Evolutionary conservation across 2,113 vertebrate genomes (phyloP).

Genomic region (Tricholaema leucomelas): DNA sequence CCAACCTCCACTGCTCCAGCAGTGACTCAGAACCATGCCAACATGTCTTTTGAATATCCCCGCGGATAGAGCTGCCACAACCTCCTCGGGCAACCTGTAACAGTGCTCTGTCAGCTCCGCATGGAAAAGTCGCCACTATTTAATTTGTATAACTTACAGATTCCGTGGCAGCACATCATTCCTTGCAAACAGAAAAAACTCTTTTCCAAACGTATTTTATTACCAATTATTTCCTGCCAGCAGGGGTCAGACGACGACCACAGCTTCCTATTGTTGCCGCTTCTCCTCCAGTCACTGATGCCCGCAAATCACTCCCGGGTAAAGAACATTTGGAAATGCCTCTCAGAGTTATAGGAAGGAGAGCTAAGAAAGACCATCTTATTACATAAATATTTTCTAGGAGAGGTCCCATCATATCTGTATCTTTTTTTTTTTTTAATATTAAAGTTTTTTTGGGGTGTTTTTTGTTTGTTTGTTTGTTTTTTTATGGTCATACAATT

Average conservation of each 20-base stretch:
- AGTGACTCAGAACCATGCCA: background rate
- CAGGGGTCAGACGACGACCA: background rate
- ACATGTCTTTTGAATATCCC: no score
- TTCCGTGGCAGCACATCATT: background rate
- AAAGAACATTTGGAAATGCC: background rate
- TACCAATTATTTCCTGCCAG: background rate
- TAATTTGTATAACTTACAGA: background rate
- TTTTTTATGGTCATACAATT: background rate
- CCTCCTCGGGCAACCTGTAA: no score
- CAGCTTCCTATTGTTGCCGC: fast-evolving
- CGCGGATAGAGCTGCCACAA: no score
- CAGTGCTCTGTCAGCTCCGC: no score
- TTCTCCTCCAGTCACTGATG: background rate
- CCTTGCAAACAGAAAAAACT: background rate
- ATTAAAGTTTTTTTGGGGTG: fast-evolving
- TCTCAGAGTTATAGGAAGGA: background rate
- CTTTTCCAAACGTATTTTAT: background rate
- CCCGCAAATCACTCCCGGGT: background rate
- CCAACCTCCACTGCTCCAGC: no score
- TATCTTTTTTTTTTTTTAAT: background rate
- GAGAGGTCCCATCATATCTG: background rate
- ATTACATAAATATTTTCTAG: background rate
- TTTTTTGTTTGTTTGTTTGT: no score
- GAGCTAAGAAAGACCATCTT: background rate
- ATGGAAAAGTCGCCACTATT: background rate